Evolutionary conservation across 1,140 invertebrate genomes (phyloP), one percentile per base, ranked within the genome.

Genomic region (Drosophila orosa): DNA sequence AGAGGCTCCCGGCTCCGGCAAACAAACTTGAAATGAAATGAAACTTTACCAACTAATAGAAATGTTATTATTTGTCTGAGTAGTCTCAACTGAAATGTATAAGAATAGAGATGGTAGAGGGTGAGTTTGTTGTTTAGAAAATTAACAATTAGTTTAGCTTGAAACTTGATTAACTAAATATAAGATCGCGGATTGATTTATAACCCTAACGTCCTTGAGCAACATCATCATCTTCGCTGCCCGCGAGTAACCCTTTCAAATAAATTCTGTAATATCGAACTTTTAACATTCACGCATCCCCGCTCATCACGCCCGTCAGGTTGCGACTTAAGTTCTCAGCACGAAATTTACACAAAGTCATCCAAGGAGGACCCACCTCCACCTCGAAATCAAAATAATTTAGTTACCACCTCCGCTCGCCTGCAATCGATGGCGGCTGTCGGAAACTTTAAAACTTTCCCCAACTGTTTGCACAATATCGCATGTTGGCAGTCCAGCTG

Each of bases 391-490:
- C 80, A 67, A 89, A 84, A 84, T 89, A 89, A 89, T 89, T 84
- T 89, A 89, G 84, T 89, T 89, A 62, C 84, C 79, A 80, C 79
- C 84, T 67, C 48, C 63, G 59, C 31, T 52, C 37, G 52, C 73
- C 74, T 75, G 74, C 81, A 78, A 79, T 62, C 78, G 81, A 83
- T 84, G 80, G 65, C 66, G 66, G 55, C 71, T 80, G 83, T 87
- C 83, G 84, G 72, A 87, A 87, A 90, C 84, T 84, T 89, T 78
- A 78, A 79, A 89, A 84, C 77, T 89, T 89, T 89, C 76, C 75
- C 66, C 68, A 89, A 84, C 84, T 87, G 85, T 87, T 89, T 89
- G 79, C 57, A 87, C 79, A 87, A 85, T 82, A 71, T 81, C 56
- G 59, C 57, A 76, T 62, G 68, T 69, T 72, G 68, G 67, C 50